phyloP scores from a whole-genome alignment of 2,113 vertebrate species.

The Neofelis nebulosa region DNA sequence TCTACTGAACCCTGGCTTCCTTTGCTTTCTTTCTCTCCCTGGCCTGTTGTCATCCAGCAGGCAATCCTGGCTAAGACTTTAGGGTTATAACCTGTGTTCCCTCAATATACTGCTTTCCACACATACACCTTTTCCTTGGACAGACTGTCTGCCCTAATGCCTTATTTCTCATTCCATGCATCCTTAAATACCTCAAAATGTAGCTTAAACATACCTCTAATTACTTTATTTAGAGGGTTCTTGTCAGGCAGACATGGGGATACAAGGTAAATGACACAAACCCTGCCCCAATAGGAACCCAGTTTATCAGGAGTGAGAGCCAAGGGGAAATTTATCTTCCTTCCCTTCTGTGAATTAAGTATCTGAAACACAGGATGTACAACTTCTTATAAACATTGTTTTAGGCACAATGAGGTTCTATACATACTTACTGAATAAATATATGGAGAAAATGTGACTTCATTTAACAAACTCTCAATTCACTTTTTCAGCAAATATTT shows the following conservation, averaged over 20 bases:
- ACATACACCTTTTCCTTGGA: background rate
- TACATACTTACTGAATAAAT: background rate
- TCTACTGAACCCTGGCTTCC: background rate
- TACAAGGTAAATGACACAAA: background rate
- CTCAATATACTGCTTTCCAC: background rate
- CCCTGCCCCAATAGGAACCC: background rate
- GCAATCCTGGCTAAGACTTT: background rate
- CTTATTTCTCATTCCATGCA: background rate
- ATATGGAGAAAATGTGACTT: background rate
- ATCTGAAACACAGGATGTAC: background rate
- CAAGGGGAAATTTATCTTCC: background rate
- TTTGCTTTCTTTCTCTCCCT: background rate
- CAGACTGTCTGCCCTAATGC: background rate
- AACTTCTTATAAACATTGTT: background rate
- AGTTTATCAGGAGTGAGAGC: background rate
- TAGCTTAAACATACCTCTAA: background rate
- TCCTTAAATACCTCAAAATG: background rate
- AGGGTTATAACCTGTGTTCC: background rate
- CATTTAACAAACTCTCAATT: background rate
- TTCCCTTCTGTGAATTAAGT: background rate
- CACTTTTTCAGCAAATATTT: background rate
- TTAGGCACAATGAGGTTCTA: background rate
- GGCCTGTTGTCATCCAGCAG: background rate
- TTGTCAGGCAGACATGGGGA: background rate
- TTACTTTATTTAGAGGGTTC: background rate